phyloP scores from a whole-genome alignment of 2,888 invertebrate genomes.

The Drepana falcataria region DNA sequence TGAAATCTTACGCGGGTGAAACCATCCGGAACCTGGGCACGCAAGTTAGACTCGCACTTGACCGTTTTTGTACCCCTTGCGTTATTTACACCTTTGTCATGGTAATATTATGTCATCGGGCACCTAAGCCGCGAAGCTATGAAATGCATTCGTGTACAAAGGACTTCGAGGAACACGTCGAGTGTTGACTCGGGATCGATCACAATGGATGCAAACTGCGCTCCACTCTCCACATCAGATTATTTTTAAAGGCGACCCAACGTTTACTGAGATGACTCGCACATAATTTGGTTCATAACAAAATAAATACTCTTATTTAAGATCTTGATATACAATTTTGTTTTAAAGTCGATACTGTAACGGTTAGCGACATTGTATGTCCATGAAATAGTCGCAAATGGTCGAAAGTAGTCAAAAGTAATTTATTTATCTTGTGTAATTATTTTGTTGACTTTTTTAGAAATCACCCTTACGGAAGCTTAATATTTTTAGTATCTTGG shows the following conservation, averaged over 20 bases:
- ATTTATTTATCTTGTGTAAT: no score
- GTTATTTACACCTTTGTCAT: conserved; percentile 2
- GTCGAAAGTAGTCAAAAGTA: no score
- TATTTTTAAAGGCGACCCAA: conserved; percentile 55
- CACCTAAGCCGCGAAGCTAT: conserved; percentile 59
- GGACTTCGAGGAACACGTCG: conserved; percentile 58
- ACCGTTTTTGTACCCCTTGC: not conserved
- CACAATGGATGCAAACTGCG: conserved; percentile 68
- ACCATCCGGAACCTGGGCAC: no score
- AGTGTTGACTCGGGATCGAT: conserved; percentile 64
- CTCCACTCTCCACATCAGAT: conserved; percentile 48
- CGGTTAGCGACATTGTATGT: no score
- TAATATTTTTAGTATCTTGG: no score
- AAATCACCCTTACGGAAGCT: no score
- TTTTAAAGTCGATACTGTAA: no score
- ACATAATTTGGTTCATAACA: conserved; percentile 34
- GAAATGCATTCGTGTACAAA: conserved; percentile 57
- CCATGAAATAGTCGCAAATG: no score
- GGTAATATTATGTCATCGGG: conserved; percentile 18
- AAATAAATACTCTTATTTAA: conserved; percentile 1
- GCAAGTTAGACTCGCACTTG: conserved; percentile 12
- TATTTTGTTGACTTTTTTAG: no score
- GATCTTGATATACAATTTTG: no score
- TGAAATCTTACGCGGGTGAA: no score
- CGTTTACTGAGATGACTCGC: conserved; percentile 64